Conservation (phyloP, 2,888 invertebrate genomes). For the Dryobotodes eremita region DNA sequence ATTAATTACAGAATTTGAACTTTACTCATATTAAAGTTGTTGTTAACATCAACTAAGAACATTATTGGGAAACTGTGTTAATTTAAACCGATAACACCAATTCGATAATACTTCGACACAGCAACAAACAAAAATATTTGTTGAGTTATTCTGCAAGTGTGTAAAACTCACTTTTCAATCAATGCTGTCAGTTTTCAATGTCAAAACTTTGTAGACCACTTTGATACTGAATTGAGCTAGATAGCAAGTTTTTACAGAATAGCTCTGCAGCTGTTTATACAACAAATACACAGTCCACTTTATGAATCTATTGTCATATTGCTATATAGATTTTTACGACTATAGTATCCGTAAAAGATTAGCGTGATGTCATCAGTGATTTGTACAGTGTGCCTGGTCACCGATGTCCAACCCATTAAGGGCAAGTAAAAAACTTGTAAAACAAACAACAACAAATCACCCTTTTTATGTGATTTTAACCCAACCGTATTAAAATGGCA, state of each 20-base stretch:
- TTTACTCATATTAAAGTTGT: too few relatives aligned
- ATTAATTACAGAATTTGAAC: too few relatives aligned
- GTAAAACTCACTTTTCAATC: slow-evolving; percentile 4
- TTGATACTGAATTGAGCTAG: neutral
- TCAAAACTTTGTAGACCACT: slow-evolving; percentile 22
- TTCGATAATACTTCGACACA: neutral
- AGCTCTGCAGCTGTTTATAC: neutral
- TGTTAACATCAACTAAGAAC: too few relatives aligned
- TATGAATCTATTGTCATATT: neutral
- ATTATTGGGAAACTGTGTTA: neutral
- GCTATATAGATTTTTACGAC: neutral
- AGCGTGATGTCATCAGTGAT: too few relatives aligned
- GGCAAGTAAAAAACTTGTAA: too few relatives aligned
- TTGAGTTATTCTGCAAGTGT: neutral
- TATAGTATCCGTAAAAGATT: too few relatives aligned
- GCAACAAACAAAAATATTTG: neutral
- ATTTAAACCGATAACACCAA: neutral
- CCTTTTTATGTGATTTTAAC: too few relatives aligned
- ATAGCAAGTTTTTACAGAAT: slow-evolving; percentile 31
- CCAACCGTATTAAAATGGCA: too few relatives aligned
- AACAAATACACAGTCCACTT: neutral
- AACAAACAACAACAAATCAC: too few relatives aligned
- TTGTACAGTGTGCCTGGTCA: too few relatives aligned
- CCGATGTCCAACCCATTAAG: too few relatives aligned
- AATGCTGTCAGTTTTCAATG: slow-evolving; percentile 15